phyloP scores from a whole-genome alignment of 2,797 vertebrate species.

The Cynopterus sphinx region DNA sequence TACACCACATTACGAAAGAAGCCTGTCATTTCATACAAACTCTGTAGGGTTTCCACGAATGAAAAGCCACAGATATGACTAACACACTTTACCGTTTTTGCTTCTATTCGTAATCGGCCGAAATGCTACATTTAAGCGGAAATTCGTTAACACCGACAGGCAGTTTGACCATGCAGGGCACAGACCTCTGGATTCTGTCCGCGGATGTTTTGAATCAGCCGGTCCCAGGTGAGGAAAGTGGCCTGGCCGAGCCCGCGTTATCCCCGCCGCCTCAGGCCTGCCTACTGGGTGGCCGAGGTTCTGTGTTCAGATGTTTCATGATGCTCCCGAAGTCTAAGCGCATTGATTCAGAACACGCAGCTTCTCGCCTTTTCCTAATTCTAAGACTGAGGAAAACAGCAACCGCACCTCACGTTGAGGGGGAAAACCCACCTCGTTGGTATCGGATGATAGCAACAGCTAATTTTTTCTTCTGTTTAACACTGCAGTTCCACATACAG shows the following conservation, averaged over 20 bases:
- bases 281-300: not conserved
- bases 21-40: not conserved
- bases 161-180: not conserved
- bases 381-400: slow-evolving; percentile 21
- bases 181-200: not conserved
- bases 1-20: not conserved
- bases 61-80: not conserved
- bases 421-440: slow-evolving; percentile 22
- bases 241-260: rapidly evolving
- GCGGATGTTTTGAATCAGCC: not conserved
- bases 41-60: not conserved
- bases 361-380: slow-evolving; percentile 53
- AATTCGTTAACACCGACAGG: not conserved
- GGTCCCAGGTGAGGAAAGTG: not conserved
- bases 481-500: not conserved
- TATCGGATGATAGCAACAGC: slow-evolving; percentile 37
- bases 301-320: not conserved
- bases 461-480: slow-evolving; percentile 33
- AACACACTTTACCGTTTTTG: not conserved
- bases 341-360: slow-evolving; percentile 51
- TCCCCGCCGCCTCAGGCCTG: not conserved
- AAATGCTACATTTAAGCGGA: not conserved
- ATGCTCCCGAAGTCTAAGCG: slow-evolving; percentile 8
- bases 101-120: not conserved
- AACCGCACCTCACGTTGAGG: not conserved